Percentiles rank a stretch among this genome's conserved stretches.
phyloP scores from a whole-genome alignment of 2,113 vertebrate species.

The Thinocorus orbignyianus region DNA sequence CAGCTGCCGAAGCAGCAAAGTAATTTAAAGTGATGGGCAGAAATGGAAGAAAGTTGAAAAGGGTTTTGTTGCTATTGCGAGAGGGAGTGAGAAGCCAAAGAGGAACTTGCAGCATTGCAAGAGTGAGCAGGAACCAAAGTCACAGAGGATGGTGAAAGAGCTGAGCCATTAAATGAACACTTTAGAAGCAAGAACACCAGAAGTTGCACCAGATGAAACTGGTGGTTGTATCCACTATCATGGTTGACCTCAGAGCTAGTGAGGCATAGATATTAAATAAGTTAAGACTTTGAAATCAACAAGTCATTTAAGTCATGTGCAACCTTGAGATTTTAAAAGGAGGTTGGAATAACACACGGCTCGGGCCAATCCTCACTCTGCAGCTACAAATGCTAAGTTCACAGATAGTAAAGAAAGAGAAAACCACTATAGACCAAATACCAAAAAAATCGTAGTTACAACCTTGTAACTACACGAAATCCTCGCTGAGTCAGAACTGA shows the following conservation, averaged over 20 bases:
- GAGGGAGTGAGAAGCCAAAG: background rate
- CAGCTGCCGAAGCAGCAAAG: background rate
- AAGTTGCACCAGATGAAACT: background rate
- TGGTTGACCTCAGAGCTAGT: conserved; percentile 37
- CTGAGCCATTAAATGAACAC: conserved; percentile 45
- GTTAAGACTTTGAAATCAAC: conserved; percentile 44
- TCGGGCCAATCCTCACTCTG: background rate
- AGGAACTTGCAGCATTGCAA: background rate
- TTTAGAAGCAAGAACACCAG: background rate
- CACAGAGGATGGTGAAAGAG: conserved; percentile 8
- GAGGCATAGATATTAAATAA: conserved; percentile 54
- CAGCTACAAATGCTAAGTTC: background rate
- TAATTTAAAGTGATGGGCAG: background rate
- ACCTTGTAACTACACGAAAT: background rate
- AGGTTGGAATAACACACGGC: background rate
- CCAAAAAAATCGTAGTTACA: background rate
- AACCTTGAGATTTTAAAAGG: background rate
- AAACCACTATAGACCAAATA: background rate
- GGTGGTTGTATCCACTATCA: background rate
- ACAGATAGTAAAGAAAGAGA: background rate
- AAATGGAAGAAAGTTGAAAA: conserved; percentile 13
- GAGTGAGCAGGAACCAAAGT: background rate
- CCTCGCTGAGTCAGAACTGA: background rate
- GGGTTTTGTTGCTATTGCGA: background rate
- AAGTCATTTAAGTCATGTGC: background rate